These are phyloP conservation scores for Myrmophylax atrothorax DNA, from an alignment of 2,113 vertebrate genomes.

Conservation along the genomic window DNA sequence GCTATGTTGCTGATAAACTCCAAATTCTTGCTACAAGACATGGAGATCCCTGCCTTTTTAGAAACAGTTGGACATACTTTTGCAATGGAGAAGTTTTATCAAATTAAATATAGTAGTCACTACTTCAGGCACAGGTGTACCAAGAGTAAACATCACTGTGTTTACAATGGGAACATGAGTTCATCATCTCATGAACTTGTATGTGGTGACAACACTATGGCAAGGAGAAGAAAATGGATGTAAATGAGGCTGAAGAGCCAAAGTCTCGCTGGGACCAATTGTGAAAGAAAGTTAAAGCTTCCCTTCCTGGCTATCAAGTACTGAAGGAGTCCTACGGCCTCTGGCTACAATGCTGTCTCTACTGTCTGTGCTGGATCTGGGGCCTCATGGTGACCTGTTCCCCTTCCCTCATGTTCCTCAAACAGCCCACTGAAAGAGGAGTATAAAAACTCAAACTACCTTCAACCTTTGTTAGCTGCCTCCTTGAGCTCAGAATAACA, in stretches of 20 bases:
- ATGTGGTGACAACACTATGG: neutral
- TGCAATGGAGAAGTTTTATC: neutral
- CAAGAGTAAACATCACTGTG: neutral
- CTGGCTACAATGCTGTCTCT: neutral
- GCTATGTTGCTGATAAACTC: neutral
- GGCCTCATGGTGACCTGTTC: neutral
- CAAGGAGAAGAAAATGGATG: slow-evolving; percentile 17
- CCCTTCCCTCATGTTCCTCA: neutral
- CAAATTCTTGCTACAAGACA: neutral
- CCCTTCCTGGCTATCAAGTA: neutral
- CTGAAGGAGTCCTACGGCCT: neutral
- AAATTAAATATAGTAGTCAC: neutral
- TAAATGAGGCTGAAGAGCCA: slow-evolving; percentile 36
- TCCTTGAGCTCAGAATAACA: neutral
- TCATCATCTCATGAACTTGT: neutral
- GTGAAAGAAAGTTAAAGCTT: neutral
- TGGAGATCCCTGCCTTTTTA: neutral
- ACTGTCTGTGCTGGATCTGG: neutral
- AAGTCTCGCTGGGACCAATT: slow-evolving; percentile 20
- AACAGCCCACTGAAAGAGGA: neutral
- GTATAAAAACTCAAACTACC: neutral
- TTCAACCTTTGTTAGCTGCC: neutral
- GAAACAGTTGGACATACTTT: neutral
- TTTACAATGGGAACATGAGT: slow-evolving; percentile 13
- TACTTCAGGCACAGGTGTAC: neutral